Base-by-base conservation (phyloP, 1,140 invertebrate species). In the Rhizoglyphus robini region DNA sequence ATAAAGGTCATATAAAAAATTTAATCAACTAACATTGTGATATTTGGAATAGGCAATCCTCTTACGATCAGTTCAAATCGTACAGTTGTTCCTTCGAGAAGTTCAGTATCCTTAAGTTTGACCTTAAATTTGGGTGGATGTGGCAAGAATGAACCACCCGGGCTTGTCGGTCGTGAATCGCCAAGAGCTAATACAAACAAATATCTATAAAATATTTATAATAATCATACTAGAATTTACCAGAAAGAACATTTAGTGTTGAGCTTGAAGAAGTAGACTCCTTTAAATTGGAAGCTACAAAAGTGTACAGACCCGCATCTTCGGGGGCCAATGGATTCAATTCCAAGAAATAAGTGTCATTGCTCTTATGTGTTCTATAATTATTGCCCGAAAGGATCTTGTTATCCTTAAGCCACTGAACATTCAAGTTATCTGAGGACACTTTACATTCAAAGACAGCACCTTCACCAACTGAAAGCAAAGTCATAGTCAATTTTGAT, bases 291-390 rank as follows among this genome's bases (percentile, higher is more conserved):
- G 83, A 83, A 18, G 90, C 91, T 34, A 87, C 81, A 60, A 89
- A 90, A 0, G 89, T 94, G 73, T 98, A 99, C 20, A 90, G 81
- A n/a, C 93, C 94, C 2, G 83, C 82, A 76, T 98, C 94, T 34
- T 83, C 83, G 63, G 86, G 85, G 3, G 34, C n/a, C n/a, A 63
- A 5, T 11, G 41, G 23, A n/a, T 29, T 63, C 1, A 63, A n/a
- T n/a, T 46, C 41, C 48, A 63, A 73, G 65, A 82, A 83, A 73
- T 86, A 89, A 20, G 79, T 79, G 65, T 88, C 85, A 5, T 84
- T 86, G 20, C 84, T 80, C 29, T 85, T 63, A 63, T 25, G n/a
- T 18, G 61, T 63, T 4, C 34, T 20, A 34, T n/a, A 63, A 25
- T 63, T 38, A 15, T 61, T 27, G 2, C 61, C 61, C 11, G 61